These are phyloP conservation scores for Caenorhabditis sp. DNA, from an alignment of 2,888 invertebrate species.

Conservation along the genomic window DNA sequence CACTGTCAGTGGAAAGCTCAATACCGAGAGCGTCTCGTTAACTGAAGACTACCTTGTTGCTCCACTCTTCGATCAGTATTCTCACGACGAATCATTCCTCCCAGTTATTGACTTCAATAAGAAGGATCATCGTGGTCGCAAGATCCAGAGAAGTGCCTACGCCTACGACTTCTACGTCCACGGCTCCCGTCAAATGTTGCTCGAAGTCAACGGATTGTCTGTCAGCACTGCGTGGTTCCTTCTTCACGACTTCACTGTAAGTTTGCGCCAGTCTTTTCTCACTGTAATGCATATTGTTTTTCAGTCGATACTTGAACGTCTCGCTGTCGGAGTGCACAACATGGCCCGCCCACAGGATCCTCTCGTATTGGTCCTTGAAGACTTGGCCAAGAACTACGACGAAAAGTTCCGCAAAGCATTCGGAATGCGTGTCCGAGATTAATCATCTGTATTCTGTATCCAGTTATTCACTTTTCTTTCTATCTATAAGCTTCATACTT, in stretches of 20 bases:
- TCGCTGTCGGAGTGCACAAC: constrained; percentile 73
- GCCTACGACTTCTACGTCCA: constrained; percentile 81
- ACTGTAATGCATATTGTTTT: constrained; percentile 3
- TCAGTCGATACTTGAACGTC: constrained; percentile 72
- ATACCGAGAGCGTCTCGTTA: constrained; percentile 51
- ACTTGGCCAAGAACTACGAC: constrained; percentile 77
- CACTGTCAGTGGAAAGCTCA: constrained; percentile 56
- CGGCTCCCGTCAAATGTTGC: constrained; percentile 72
- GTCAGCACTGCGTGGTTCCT: constrained; percentile 77
- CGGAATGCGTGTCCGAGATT: constrained; percentile 74
- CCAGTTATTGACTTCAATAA: constrained; percentile 71
- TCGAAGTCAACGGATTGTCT: constrained; percentile 72
- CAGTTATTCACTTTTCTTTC: constrained; percentile 23
- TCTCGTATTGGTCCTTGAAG: constrained; percentile 72
- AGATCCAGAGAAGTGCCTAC: constrained; percentile 79
- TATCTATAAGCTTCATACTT: constrained; percentile 18
- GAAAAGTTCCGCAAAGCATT: constrained; percentile 80
- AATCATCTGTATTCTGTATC: constrained; percentile 11
- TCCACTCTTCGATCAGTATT: constrained; percentile 75
- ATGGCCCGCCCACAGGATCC: constrained; percentile 77
- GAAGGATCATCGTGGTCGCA: constrained; percentile 78
- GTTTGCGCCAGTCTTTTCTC: constrained; percentile 35
- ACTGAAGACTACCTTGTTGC: constrained; percentile 72
- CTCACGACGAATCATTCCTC: constrained; percentile 76
- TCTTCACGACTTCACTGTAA: constrained; percentile 78